phyloP scores from a whole-genome alignment of 2,797 vertebrate genomes.

The Oryzias dopingdopingensis region DNA sequence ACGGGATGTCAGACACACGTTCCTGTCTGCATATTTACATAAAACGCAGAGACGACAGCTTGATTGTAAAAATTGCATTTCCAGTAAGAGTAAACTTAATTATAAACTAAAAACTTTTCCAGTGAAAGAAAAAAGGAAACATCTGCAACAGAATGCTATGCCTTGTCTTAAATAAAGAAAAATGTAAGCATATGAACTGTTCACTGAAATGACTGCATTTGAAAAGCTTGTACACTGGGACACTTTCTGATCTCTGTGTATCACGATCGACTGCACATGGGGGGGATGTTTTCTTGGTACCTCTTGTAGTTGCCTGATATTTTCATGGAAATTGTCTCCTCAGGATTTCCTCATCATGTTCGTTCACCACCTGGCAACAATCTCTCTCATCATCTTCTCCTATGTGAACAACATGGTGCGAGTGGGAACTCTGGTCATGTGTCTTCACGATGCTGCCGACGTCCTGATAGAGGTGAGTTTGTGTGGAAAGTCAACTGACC shows the following conservation, averaged over 20 bases:
- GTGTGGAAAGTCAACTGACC: background rate
- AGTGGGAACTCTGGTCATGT: conserved; percentile 90
- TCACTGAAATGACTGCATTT: background rate
- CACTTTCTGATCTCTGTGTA: conserved; percentile 3
- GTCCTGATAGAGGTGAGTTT: conserved; percentile 91
- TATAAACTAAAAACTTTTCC: background rate
- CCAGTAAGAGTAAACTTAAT: too few species aligned
- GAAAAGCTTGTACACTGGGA: conserved; percentile 4
- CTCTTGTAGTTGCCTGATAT: conserved; percentile 29
- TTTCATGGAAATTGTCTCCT: conserved; percentile 43
- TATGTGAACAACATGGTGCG: conserved; percentile 96
- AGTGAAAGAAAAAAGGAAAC: conserved; percentile 1
- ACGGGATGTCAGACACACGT: conserved; percentile 15
- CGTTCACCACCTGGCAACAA: conserved; percentile 87
- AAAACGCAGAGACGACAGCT: background rate
- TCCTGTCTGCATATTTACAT: conserved; percentile 13
- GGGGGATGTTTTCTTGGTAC: conserved; percentile 11
- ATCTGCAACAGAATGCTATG: background rate
- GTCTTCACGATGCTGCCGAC: conserved; percentile 90
- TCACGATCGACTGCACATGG: conserved; percentile 8
- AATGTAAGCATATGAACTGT: background rate
- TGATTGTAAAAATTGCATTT: too few species aligned
- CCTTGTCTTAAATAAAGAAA: background rate
- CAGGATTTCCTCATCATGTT: conserved; percentile 97
- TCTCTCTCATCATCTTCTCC: conserved; percentile 90